Percentiles rank a stretch among this genome's conserved stretches.
Evolutionary conservation across 1,140 invertebrate genomes (phyloP).

Genomic region (Eupristina koningsbergeri): DNA sequence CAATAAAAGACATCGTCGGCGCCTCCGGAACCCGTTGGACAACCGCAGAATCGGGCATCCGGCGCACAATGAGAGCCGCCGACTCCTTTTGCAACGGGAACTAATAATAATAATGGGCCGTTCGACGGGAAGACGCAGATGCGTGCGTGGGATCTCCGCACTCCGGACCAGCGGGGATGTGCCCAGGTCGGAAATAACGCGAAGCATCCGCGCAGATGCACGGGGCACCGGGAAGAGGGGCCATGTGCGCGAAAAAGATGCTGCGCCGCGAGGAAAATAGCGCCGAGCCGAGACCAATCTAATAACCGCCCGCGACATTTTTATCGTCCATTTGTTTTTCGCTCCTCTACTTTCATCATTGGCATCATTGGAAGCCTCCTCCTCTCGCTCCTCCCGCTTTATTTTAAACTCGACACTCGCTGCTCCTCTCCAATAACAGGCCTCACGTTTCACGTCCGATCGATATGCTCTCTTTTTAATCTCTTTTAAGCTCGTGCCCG

Average conservation of each 20-base stretch:
- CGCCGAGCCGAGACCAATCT: slow-evolving; percentile 17
- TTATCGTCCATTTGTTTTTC: slow-evolving; percentile 24
- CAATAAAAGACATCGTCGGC: slow-evolving; percentile 3
- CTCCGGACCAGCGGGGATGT: background rate
- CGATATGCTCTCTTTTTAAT: too few species aligned
- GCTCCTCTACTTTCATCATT: background rate
- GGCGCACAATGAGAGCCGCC: slow-evolving; percentile 1
- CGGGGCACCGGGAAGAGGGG: slow-evolving; percentile 46
- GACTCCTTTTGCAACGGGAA: slow-evolving; percentile 26
- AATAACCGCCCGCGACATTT: slow-evolving; percentile 8
- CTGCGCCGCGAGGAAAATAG: slow-evolving; percentile 35
- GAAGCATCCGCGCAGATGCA: background rate
- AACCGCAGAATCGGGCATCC: slow-evolving; percentile 18
- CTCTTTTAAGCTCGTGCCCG: too few species aligned
- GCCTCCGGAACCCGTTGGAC: background rate
- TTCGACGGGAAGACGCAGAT: slow-evolving; percentile 8
- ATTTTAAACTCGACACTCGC: background rate
- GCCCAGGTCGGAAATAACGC: slow-evolving; percentile 47
- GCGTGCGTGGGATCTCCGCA: slow-evolving; percentile 38
- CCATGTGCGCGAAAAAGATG: slow-evolving; percentile 53
- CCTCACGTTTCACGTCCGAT: background rate
- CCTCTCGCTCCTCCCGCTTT: background rate
- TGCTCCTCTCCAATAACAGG: background rate
- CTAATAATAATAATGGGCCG: slow-evolving; percentile 41
- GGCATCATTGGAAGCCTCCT: background rate